Evolutionary conservation across 35 echinoderm and acorn worm genomes (phyloP).

Genomic region (Apostichopus parvimensis): DNA sequence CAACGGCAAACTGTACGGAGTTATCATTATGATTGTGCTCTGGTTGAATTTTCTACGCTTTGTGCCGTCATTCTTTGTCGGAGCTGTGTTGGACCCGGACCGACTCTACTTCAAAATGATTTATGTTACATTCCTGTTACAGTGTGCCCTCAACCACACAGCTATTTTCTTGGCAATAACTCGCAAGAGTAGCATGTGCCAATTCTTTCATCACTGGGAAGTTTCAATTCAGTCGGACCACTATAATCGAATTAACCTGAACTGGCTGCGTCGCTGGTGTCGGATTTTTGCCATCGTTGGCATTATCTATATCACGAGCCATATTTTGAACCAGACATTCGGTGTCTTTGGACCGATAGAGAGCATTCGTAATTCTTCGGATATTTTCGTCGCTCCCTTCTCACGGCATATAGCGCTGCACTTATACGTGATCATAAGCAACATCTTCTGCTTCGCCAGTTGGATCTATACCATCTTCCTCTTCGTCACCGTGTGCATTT

Average conservation of each 20-base stretch:
- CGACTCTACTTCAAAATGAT: conserved; percentile 79
- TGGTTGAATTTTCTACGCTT: conserved; percentile 82
- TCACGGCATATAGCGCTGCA: conserved; percentile 32
- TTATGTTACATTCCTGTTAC: conserved; percentile 59
- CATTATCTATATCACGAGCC: neutral
- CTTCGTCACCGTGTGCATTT: conserved; percentile 60
- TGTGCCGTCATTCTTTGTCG: conserved; percentile 68
- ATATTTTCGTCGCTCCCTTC: conserved; percentile 79
- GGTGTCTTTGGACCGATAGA: conserved; percentile 65
- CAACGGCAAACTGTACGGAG: conserved; percentile 64
- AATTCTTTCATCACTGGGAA: neutral
- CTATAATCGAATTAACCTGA: conserved; percentile 46
- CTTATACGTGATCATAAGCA: conserved; percentile 48
- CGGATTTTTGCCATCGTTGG: neutral
- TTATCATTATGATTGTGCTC: conserved; percentile 58
- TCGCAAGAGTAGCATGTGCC: conserved; percentile 29
- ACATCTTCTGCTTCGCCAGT: conserved; percentile 70
- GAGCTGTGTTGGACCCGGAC: conserved; percentile 41
- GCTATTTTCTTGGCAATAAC: conserved; percentile 56
- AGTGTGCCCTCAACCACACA: conserved; percentile 74
- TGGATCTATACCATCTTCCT: conserved; percentile 84
- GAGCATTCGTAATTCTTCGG: conserved; percentile 60
- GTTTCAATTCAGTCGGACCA: neutral
- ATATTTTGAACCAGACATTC: neutral
- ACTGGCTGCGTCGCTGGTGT: neutral